A percentile compares a stretch with the other conserved stretches of the same genome.
Conservation (phyloP, 1,140 invertebrate species). For the Physella acuta region DNA sequence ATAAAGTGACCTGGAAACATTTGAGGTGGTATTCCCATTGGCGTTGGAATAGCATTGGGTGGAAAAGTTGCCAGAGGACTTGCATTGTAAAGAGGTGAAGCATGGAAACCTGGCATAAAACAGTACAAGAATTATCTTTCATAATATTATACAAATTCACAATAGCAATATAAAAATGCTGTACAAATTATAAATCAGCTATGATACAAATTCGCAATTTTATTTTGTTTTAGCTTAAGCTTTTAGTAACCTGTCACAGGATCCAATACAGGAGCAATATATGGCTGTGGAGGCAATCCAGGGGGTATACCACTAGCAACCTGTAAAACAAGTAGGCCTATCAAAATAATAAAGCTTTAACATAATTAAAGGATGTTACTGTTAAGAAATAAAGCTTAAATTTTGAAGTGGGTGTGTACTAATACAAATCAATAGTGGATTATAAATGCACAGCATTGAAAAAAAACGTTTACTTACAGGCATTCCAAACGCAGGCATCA, state of each 20-base stretch:
- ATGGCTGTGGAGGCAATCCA: background rate
- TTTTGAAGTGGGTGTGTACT: too few relatives aligned
- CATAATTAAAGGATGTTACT: too few relatives aligned
- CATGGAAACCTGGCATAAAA: conserved; percentile 35
- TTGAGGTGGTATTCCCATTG: conserved; percentile 33
- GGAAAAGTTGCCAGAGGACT: conserved; percentile 38
- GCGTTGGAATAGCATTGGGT: conserved; percentile 36
- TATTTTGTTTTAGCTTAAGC: background rate
- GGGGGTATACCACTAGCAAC: background rate
- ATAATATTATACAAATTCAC: background rate
- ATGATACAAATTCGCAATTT: background rate
- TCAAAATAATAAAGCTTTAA: too few relatives aligned
- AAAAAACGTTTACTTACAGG: background rate
- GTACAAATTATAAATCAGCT: background rate
- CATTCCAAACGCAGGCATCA: background rate
- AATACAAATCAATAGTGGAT: too few relatives aligned
- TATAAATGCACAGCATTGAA: too few relatives aligned
- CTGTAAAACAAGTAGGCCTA: too few relatives aligned
- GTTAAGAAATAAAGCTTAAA: too few relatives aligned
- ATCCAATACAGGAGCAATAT: background rate
- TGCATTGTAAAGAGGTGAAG: conserved; percentile 9
- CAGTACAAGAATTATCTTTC: background rate
- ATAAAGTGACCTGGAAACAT: conserved; percentile 36
- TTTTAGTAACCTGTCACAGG: background rate
- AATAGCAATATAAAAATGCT: background rate